Conservation (phyloP, 2,888 invertebrate species). For the Oxyscelio sp. region DNA sequence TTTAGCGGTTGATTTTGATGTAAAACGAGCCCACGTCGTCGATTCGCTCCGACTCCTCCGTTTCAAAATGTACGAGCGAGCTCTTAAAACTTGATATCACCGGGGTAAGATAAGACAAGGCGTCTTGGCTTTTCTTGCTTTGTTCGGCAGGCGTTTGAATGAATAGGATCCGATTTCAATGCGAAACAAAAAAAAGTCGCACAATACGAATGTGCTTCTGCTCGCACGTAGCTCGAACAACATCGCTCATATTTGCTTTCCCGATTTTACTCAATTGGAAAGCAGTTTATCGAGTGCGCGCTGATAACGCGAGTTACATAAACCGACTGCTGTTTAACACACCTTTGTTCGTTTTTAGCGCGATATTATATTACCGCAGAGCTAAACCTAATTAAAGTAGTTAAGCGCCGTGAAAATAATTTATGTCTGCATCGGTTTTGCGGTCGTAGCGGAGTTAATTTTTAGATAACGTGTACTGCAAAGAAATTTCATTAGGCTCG, state of each 20-base stretch:
- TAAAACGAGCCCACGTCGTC: constrained; percentile 10
- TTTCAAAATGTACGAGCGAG: constrained; percentile 30
- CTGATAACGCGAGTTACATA: constrained; percentile 48
- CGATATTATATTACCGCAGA: constrained; percentile 6
- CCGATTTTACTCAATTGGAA: constrained; percentile 42
- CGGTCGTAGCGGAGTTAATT: constrained; percentile 17
- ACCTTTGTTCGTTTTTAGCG: constrained; percentile 22
- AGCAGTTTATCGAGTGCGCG: constrained; percentile 45
- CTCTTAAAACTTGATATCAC: constrained; percentile 56
- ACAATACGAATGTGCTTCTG: constrained; percentile 64
- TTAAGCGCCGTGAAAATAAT: constrained; percentile 29
- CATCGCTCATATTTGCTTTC: constrained; percentile 41
- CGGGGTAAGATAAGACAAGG: constrained; percentile 59
- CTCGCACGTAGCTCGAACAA: too few relatives aligned
- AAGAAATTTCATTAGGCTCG: not conserved
- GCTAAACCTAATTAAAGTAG: constrained; percentile 32
- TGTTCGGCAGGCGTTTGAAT: constrained; percentile 61
- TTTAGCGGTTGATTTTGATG: constrained; percentile 41
- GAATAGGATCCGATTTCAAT: constrained; percentile 59
- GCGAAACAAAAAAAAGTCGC: constrained; percentile 26
- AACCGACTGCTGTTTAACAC: constrained; percentile 7
- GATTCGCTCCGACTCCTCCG: not conserved
- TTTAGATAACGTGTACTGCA: constrained; percentile 4
- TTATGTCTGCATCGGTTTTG: constrained; percentile 30
- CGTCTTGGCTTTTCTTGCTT: constrained; percentile 58